Evolutionary conservation across 2,113 vertebrate genomes (phyloP), one percentile per base, ranked within the genome.

Genomic region (Scytalopus superciliaris): DNA sequence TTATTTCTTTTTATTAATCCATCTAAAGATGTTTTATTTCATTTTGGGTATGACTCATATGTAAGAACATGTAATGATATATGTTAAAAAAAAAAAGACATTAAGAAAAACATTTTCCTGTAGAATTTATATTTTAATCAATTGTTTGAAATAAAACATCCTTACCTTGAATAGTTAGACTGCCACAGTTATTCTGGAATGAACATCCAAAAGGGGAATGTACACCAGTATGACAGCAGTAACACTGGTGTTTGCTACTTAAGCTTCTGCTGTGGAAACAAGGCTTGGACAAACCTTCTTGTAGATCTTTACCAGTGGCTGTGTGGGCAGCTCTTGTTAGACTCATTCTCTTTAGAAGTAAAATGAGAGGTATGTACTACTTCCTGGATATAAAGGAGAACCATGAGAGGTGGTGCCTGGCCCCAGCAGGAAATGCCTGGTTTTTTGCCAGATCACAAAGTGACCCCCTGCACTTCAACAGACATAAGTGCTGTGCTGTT

Each of bases 1-100:
- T 96, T 96, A 97, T 97, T 96, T 80, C 84, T 93, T 93, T 93
- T 88, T 79, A 90, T 93, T 95, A 94, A 96, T 82, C 57, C 60
- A 50, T 18, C 14, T 53, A 47, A 90, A 84, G 80, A 76, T 80
- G 79, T 84, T 90, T 87, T 70, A 83, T 77, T 94, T 96, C 74
- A 81, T 74, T 91, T 84, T 60, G 55, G 73, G 49, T 93, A 92
- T 33, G 74, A 64, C 84, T 52, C 24, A 2, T 63, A 67, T 27
- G 39, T 73, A 87, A 94, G 53, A 80, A 77, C 35, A 56, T 19
- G 28, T 56, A 75, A 68, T 49, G 18, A 87, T 14, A n/a, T 89
- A 75, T 11, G 45, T 30, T 9, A 76, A 50, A 45, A 84, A 88
- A 53, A 83, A 88, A 53, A 83, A 88, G 14, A 63, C 27, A 6